Base-by-base conservation (phyloP, 2,797 vertebrate genomes). In the Clamator glandarius region DNA sequence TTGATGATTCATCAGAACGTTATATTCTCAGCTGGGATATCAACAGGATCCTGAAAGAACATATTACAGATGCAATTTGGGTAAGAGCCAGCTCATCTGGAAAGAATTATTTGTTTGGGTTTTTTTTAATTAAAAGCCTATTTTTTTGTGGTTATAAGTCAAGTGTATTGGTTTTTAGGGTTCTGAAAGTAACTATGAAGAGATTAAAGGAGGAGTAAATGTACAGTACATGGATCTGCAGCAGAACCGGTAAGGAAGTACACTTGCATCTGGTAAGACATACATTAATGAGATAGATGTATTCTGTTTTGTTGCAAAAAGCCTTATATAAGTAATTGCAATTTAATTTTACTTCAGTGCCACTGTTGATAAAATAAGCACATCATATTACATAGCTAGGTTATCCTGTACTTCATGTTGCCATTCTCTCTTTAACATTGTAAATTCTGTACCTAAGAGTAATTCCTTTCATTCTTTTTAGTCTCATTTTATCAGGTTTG, bases 141-240 rank as follows among this genome's bases (percentile, higher is more conserved):
- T 66, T 46, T 64, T 64, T 15, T 31, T 51, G 11, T 42, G 19
- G 69, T 59, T 94, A 15, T 41, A 87, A 67, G 36, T 54, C 10
- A 31, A 46, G 5, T 84, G 61, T 59, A 8, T 95, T 26, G 33
- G 81, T 91, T 74, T 72, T 82, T 96, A 99, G 99, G 99, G 99
- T 29, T 99, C 99, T 33, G 99, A 99, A 97, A 98, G 98, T 95
- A 99, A 99, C 98, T 99, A 99, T 51, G 98, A 98, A 92, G 98
- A 98, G 88, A 98, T 99, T 91, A 99, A 99, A 97, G 98, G 98
- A 76, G 98, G 98, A n/a, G 98, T 98, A 28, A 98, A 98, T 24
- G 95, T 99, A 88, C 96, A 95, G 1, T 99, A 99, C 74, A 97
- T 99, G 97, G 99, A 99, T 93, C 97, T 99, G 97, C 98, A 99